Percentiles rank a stretch among this genome's conserved stretches.
Conservation (phyloP, 1,140 invertebrate species). For the Solenopsis invicta region DNA sequence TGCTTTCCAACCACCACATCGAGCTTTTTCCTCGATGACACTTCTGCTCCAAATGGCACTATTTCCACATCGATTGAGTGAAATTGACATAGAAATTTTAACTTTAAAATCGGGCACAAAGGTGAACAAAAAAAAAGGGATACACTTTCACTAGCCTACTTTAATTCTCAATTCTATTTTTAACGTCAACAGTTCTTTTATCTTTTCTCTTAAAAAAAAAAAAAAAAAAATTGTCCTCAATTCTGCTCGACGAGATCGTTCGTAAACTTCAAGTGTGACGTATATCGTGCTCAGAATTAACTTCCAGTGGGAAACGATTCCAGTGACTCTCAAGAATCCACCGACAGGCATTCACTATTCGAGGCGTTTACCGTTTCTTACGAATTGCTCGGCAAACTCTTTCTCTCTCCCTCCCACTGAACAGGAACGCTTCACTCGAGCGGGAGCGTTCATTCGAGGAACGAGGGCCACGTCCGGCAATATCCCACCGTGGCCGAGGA, state of each 20-base stretch:
- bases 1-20: background rate
- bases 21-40: background rate
- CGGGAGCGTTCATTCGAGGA: slow-evolving; percentile 26
- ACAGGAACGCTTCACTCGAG: background rate
- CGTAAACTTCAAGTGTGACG: background rate
- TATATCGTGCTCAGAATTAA: background rate
- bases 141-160: too few relatives aligned
- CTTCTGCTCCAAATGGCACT: background rate
- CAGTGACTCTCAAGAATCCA: slow-evolving; percentile 10
- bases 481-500: slow-evolving; percentile 37
- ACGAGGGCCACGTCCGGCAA: slow-evolving; percentile 52
- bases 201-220: background rate
- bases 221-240: background rate
- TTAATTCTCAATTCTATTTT: too few relatives aligned
- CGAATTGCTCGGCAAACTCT: slow-evolving; percentile 8
- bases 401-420: background rate
- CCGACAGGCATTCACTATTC: slow-evolving; percentile 32
- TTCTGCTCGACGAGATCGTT: background rate
- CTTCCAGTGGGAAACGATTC: background rate
- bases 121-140: background rate
- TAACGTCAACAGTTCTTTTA: too few relatives aligned
- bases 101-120: background rate
- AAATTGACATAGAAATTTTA: background rate
- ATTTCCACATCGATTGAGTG: background rate
- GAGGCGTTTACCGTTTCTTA: slow-evolving; percentile 15